Base-by-base conservation (phyloP, 2,888 invertebrate species). In the Steromphala cineraria region DNA sequence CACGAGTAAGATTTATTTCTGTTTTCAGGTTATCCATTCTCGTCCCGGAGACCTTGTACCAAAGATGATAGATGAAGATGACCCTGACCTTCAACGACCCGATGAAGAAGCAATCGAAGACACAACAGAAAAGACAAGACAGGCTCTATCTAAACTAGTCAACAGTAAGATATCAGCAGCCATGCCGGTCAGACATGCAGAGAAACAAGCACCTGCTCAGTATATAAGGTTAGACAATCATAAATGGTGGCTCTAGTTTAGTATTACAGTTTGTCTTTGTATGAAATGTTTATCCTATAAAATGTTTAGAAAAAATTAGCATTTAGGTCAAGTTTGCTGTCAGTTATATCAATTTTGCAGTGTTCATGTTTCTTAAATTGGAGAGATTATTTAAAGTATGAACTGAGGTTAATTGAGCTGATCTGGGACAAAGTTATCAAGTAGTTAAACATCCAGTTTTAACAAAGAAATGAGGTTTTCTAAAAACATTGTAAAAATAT, bases 141-240 rank as follows among this genome's bases (percentile, higher is more conserved):
- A 95, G 81, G 98, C 98, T 0, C 93, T 99, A 31, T 98, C 98
- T 93, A 98, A 96, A 91, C 94, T 99, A 62, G 94, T 94, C 0
- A 87, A 90, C 90, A 94, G 95, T 1, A 98, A 99, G 94, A 98
- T 99, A 87, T 97, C 98, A 0, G 98, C 99, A 0, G 99, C 99
- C 0, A 96, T 99, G 96, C 99, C 99, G 0, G 98, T 99, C 0
- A 95, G 98, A 84, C 97, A 97, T 92, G 99, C 98, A 0, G 98
- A 99, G 77, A 98, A 98, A 94, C 95, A 95, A 78, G 98, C 96
- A 0, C 98, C 98, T 0, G 98, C 98, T 0, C 98, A 99, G 91
- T 99, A 98, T 93, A 98, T 99, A 91, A 95, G 99, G 91, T 92
- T 46, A 46, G 46, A 46, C 7, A 28, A 19, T 17, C 53, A 67